A percentile compares a stretch with the other conserved stretches of the same genome.
phyloP scores from a whole-genome alignment of 2,888 invertebrate species.

The Stenurella melanura region DNA sequence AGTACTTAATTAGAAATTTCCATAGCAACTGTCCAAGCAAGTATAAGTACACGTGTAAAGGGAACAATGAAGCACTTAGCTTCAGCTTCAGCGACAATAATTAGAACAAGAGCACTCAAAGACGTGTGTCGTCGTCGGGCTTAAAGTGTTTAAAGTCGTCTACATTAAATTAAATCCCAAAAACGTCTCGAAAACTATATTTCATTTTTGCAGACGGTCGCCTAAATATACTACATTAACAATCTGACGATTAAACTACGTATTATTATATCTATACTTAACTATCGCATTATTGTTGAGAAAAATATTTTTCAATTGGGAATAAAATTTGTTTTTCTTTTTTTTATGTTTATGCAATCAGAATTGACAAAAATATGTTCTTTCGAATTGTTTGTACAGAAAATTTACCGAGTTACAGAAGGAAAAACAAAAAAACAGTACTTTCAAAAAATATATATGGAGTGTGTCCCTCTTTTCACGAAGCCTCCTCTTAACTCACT shows the following conservation, averaged over 20 bases:
- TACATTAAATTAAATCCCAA: constrained; percentile 46
- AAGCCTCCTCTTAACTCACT: too few species aligned
- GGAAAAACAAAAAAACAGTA: too few species aligned
- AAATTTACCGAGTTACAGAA: too few species aligned
- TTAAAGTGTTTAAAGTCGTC: constrained; percentile 19
- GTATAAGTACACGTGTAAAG: constrained; percentile 37
- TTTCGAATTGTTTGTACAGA: too few species aligned
- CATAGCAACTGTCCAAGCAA: constrained; percentile 48
- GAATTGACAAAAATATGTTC: too few species aligned
- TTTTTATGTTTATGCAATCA: too few species aligned
- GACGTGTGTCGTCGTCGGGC: constrained; percentile 18
- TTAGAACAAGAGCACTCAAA: constrained; percentile 24
- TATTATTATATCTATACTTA: too few species aligned
- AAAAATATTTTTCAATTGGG: too few species aligned
- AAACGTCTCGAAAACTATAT: constrained; percentile 22
- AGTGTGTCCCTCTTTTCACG: too few species aligned
- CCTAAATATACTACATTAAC: not conserved
- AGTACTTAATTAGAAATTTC: constrained; percentile 48
- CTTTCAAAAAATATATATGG: too few species aligned
- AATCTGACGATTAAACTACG: not conserved
- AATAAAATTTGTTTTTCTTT: too few species aligned
- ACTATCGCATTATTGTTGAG: too few species aligned
- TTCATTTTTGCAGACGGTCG: constrained; percentile 4
- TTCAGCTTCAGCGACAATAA: constrained; percentile 36
- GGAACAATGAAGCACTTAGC: constrained; percentile 36